These are phyloP conservation scores for Malurus melanocephalus DNA, from an alignment of 2,113 vertebrate species.

Conservation along the genomic window DNA sequence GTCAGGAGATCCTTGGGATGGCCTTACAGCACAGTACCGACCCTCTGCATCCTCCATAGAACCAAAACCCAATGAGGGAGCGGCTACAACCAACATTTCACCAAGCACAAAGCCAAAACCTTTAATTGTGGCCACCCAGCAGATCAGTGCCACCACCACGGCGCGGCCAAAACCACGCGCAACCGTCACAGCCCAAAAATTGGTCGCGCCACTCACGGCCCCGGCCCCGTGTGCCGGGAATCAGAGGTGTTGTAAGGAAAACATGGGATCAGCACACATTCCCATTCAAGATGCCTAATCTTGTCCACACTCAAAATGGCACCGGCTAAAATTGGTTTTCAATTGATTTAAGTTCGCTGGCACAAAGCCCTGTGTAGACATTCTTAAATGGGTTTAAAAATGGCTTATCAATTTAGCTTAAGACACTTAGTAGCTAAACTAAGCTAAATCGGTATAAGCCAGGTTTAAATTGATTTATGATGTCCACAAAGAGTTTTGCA, in stretches of 20 bases:
- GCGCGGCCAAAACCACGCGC: not conserved
- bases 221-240: not conserved
- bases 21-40: not conserved
- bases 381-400: constrained; percentile 68
- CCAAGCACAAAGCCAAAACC: not conserved
- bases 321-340: constrained; percentile 53
- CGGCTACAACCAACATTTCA: not conserved
- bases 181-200: not conserved
- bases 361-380: constrained; percentile 63
- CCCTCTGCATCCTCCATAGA: not conserved
- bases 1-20: not conserved
- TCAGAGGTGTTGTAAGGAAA: constrained; percentile 20
- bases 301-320: constrained; percentile 57
- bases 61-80: not conserved
- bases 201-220: not conserved
- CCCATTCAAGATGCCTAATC: constrained; percentile 53
- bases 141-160: not conserved
- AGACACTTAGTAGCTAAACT: constrained; percentile 69
- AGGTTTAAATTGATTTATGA: constrained; percentile 70
- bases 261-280: constrained; percentile 3
- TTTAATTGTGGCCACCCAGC: not conserved
- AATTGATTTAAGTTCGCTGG: constrained; percentile 64
- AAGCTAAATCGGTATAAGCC: constrained; percentile 65
- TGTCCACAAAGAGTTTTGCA: constrained; percentile 68
- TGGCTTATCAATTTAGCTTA: constrained; percentile 70